Evolutionary conservation across 2,888 invertebrate genomes (phyloP).

Genomic region (Eupeodes latifasciatus): DNA sequence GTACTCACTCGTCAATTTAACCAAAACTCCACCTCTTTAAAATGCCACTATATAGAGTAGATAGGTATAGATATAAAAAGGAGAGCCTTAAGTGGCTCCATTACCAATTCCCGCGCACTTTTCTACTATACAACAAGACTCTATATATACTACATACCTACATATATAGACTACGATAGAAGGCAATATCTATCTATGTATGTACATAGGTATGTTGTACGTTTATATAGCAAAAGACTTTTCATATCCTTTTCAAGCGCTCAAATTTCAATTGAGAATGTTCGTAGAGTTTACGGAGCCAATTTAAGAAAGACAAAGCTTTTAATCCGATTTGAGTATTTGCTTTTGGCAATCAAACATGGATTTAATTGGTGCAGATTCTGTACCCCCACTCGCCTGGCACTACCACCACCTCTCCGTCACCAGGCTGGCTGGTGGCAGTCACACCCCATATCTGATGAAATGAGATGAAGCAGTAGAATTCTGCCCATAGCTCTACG

Average conservation of each 20-base stretch:
- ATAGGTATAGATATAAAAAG: neutral
- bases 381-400: neutral
- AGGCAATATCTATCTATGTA: neutral
- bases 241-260: slow-evolving; percentile 72
- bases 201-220: neutral
- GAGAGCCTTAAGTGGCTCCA: slow-evolving; percentile 42
- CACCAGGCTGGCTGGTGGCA: neutral
- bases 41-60: neutral
- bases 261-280: slow-evolving; percentile 75
- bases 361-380: slow-evolving; percentile 76
- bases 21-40: slow-evolving; percentile 27
- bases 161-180: neutral
- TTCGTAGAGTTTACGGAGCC: slow-evolving; percentile 75
- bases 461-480: neutral
- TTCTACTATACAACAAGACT: neutral
- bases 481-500: slow-evolving; percentile 14
- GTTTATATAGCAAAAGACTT: neutral
- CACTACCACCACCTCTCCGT: neutral
- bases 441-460: slow-evolving; percentile 26
- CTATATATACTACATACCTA: neutral
- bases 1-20: slow-evolving; percentile 39
- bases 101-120: slow-evolving; percentile 24
- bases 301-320: slow-evolving; percentile 76
- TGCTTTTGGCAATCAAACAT: slow-evolving; percentile 77
- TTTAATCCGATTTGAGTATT: slow-evolving; percentile 77